Percentiles rank a stretch among this genome's conserved stretches.
phyloP scores from a whole-genome alignment of 2,113 vertebrate species.

The Jaculus jaculus region DNA sequence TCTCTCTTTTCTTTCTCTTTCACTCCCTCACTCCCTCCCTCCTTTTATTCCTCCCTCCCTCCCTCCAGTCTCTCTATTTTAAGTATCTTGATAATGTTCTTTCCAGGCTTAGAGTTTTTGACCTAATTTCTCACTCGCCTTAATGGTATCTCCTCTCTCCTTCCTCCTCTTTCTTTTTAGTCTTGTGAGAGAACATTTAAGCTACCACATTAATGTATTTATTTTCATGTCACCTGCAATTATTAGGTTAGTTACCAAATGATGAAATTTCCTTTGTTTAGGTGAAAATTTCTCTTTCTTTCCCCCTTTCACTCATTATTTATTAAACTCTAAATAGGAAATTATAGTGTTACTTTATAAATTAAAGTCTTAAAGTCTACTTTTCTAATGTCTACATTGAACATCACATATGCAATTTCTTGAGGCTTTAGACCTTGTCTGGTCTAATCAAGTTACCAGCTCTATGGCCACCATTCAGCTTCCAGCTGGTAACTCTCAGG shows the following conservation, averaged over 20 bases:
- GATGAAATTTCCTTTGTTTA: not conserved
- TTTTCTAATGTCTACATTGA: not conserved
- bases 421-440: not conserved
- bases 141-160: rapidly evolving
- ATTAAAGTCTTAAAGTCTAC: not conserved
- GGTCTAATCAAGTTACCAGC: not conserved
- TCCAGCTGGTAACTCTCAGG: conserved; percentile 30
- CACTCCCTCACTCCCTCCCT: too few relatives aligned
- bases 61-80: not conserved
- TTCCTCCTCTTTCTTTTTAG: not conserved
- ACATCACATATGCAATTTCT: not conserved
- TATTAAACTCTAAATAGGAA: not conserved
- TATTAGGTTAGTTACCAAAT: not conserved
- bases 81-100: not conserved
- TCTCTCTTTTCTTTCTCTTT: not conserved
- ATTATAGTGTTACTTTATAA: not conserved
- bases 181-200: not conserved
- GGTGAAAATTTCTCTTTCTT: rapidly evolving
- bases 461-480: not conserved
- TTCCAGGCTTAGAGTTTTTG: not conserved
- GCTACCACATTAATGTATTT: rapidly evolving
- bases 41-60: not conserved
- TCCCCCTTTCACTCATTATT: not conserved
- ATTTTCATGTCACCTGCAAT: not conserved
- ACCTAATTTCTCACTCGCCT: not conserved